Base-by-base conservation (phyloP, 2,888 invertebrate species). In the Hybos culiciformis region DNA sequence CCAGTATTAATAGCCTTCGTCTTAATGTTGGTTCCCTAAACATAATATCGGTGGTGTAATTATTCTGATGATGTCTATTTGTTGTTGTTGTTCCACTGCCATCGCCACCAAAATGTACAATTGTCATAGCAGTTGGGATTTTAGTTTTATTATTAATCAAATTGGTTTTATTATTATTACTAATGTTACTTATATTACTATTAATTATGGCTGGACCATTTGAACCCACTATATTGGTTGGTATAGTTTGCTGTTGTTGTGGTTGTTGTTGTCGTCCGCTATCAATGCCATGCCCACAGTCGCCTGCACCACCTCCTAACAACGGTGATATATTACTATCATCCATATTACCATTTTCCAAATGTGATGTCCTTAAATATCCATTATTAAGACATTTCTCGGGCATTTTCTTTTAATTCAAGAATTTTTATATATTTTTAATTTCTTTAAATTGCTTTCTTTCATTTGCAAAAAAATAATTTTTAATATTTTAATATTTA, bases 21-120 rank as follows among this genome's bases (percentile, higher is more conserved):
- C 48, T 82, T 77, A 44, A 69, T 77, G 73, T 78, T 73, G 63
- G 82, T 78, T 40, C 83, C 80, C 43, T 77, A 73, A 63, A 79
- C 77, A 63, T 15, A 18, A 36, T 42, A 17, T 12, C 2, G 19
- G 36, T 18, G 18, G 34, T 20, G 17, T 4, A 4, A 31, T 7
- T n/a, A 32, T 15, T 32, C 12, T 11, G 18, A 20, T n/a, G 19
- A 36, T 51, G 52, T 31, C 52, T 40, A 23, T 52, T 50, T 42
- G 55, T 53, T 48, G 52, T 52, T 45, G 53, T 48, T 19, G 49
- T 48, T 7, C 7, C n/a, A 34, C 46, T 49, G 19, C 50, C 45
- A 26, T 51, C 50, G 26, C 54, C 51, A 9, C 53, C 55, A 44
- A 55, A 54, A 45, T 55, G 66, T 14, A 66, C 66, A 45, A 66